phyloP scores from a whole-genome alignment of 2,888 invertebrate species.

The Lottia scabra region DNA sequence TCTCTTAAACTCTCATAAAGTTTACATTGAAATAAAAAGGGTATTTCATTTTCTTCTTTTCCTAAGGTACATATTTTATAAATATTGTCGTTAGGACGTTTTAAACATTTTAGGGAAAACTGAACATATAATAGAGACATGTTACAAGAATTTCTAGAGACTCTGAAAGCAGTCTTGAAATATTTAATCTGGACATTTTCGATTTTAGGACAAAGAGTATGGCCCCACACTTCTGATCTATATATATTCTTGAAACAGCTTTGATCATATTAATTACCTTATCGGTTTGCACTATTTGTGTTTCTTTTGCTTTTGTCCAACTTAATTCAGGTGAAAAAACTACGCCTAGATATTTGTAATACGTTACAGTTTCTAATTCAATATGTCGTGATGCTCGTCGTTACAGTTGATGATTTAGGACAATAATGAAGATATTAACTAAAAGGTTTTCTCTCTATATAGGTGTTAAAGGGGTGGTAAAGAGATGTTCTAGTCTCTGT shows the following conservation, averaged over 20 bases:
- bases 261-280: constrained; percentile 1
- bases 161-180: not conserved
- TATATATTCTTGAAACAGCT: not conserved
- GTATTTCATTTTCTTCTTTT: too few relatives aligned
- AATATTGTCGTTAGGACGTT: not conserved
- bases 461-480: too few relatives aligned
- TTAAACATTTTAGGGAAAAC: not conserved
- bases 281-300: not conserved
- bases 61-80: too few relatives aligned
- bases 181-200: constrained; percentile 7
- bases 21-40: too few relatives aligned
- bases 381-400: too few relatives aligned
- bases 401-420: too few relatives aligned
- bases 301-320: not conserved
- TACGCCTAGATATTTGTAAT: too few relatives aligned
- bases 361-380: too few relatives aligned
- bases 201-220: not conserved
- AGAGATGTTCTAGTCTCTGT: too few relatives aligned
- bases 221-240: constrained; percentile 7
- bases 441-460: too few relatives aligned
- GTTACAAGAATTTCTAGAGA: not conserved
- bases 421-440: too few relatives aligned
- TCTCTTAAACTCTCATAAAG: too few relatives aligned
- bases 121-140: not conserved
- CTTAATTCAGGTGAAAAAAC: not conserved